Evolutionary conservation across 37 sponge, comb jelly and placozoan species (phyloP).

Genomic region (Bolinopsis microptera): DNA sequence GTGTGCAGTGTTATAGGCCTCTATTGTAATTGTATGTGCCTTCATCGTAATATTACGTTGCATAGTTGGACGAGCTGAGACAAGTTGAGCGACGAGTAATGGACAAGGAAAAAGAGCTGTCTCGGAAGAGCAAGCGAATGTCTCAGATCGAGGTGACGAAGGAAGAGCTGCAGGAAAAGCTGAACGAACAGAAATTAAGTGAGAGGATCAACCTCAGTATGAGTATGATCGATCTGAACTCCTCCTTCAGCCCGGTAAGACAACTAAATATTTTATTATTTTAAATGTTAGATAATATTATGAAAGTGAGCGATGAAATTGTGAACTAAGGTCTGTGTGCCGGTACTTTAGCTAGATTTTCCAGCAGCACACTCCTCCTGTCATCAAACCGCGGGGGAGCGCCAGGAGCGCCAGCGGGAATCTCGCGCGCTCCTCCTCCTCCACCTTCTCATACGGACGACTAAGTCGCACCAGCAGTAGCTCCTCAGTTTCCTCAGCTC

Average conservation of each 20-base stretch:
- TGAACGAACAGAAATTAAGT: slow-evolving; percentile 33
- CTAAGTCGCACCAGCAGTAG: not conserved
- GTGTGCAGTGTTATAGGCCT: no score
- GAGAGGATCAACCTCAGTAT: slow-evolving; percentile 30
- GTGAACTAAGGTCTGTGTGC: not conserved
- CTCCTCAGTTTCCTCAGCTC: not conserved
- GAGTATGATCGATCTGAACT: slow-evolving; percentile 26
- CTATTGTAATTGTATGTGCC: no score
- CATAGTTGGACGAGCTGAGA: slow-evolving; percentile 9
- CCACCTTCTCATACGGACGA: not conserved
- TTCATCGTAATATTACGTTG: no score
- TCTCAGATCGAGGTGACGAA: slow-evolving; percentile 37
- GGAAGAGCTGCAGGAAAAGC: slow-evolving; percentile 35
- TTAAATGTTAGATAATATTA: not conserved
- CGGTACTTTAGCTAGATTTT: not conserved
- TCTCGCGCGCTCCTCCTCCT: slow-evolving; percentile 48
- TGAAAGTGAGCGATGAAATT: not conserved
- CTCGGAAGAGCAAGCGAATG: slow-evolving; percentile 19
- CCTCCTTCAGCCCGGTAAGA: slow-evolving; percentile 41
- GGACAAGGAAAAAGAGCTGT: slow-evolving; percentile 49
- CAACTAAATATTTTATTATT: not conserved
- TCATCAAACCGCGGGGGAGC: not conserved
- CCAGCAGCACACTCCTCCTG: slow-evolving; percentile 27
- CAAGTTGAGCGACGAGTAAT: not conserved
- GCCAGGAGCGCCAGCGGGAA: not conserved